Base-by-base conservation (phyloP, 2,797 vertebrate species). In the Malurus splendens region DNA sequence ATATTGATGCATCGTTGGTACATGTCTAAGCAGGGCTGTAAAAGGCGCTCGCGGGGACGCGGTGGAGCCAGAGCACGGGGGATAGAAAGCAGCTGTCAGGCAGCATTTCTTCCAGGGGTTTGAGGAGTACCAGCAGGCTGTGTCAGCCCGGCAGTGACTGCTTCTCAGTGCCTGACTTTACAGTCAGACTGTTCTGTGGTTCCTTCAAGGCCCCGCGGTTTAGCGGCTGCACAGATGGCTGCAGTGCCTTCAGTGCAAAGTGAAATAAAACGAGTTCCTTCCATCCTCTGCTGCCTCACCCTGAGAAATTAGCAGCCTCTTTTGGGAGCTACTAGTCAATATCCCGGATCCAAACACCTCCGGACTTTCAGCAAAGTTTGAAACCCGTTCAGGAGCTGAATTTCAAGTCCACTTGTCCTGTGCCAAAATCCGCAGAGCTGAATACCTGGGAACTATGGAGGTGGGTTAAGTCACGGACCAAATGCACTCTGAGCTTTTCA, bases 121-220 rank as follows among this genome's bases (percentile, higher is more conserved):
- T 94, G 94, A 95, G 89, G 66, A 76, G 79, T 86, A 94, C 91
- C 94, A 96, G 95, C 94, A 95, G 93, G 80, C 89, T 85, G 74
- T 76, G 84, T 94, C 76, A 93, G 87, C 62, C 60, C 23, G 0
- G 79, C 86, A 73, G 52, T 7, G 64, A 36, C 71, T 83, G 76
- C 70, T 81, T 47, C 85, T 78, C 56, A 12, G 76, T 24, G 57
- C 61, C 89, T 87, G 89, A 27, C 87, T 89, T 74, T 55, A 16
- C 81, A 70, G 51, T 73, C 89, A 65, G 62, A 62, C 64, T 80
- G 3, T 51, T 87, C 22, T 85, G 85, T 59, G 45, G 82, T 7
- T 92, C 80, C 71, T 87, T 91, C 90, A 92, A 89, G 91, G 80
- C 78, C 52, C 78, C 4, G 2, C 56, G 64, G 60, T 84, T 93